These are phyloP conservation scores for Corydoras sp. DNA, from an alignment of 2,113 vertebrate species.

Conservation along the genomic window DNA sequence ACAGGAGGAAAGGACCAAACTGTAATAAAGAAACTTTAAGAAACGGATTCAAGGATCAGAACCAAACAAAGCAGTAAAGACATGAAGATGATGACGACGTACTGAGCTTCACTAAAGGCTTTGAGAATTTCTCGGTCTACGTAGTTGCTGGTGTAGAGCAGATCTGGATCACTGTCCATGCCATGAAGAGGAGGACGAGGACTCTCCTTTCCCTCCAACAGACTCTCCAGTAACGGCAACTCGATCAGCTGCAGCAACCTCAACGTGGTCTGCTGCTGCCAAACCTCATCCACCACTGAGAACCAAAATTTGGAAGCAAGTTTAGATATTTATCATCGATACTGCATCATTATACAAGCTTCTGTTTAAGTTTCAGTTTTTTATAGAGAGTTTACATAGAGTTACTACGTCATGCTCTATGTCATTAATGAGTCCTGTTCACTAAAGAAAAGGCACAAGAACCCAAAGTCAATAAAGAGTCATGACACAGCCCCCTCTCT, in stretches of 20 bases:
- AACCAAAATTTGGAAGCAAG: no score
- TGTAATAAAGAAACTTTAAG: neutral
- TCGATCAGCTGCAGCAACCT: constrained; percentile 89
- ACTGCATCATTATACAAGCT: no score
- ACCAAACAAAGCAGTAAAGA: neutral
- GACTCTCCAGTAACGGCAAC: constrained; percentile 83
- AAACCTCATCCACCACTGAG: constrained; percentile 88
- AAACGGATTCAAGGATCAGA: neutral
- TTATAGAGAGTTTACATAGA: no score
- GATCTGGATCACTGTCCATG: constrained; percentile 65
- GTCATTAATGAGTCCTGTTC: no score
- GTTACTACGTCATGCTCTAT: no score
- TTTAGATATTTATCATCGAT: no score
- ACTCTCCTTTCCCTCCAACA: constrained; percentile 68
- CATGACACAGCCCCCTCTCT: no score
- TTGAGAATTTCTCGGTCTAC: constrained; percentile 91
- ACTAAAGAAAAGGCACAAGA: no score
- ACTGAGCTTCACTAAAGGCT: constrained; percentile 94
- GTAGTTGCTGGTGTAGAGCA: constrained; percentile 77
- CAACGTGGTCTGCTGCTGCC: constrained; percentile 87
- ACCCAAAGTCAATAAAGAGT: no score
- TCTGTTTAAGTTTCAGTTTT: no score
- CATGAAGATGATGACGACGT: constrained; percentile 9
- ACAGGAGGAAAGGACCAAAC: neutral
- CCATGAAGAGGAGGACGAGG: constrained; percentile 54